Evolutionary conservation across 2,888 invertebrate genomes (phyloP).

Genomic region (Eristalis intricaria): DNA sequence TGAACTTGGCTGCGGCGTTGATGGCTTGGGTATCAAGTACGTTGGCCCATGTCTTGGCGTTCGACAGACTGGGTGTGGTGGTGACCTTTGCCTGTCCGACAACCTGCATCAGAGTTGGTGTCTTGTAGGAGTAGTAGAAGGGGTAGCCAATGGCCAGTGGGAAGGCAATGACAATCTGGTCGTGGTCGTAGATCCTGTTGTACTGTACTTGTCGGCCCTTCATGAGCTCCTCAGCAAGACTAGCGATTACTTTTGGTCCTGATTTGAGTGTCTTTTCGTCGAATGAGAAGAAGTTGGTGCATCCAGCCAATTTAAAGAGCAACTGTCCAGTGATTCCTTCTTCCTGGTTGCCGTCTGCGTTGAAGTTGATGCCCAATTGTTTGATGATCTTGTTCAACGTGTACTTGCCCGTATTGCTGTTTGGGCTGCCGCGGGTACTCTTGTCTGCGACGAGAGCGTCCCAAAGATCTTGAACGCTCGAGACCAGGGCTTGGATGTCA

Average conservation of each 20-base stretch:
- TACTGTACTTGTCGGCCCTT: slow-evolving; percentile 83
- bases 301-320: slow-evolving; percentile 45
- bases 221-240: slow-evolving; percentile 20
- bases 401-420: background rate
- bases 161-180: slow-evolving; percentile 85
- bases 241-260: slow-evolving; percentile 69
- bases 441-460: slow-evolving; percentile 1
- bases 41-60: slow-evolving; percentile 61
- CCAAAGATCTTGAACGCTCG: slow-evolving; percentile 43
- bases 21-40: slow-evolving; percentile 75
- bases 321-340: slow-evolving; percentile 37
- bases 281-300: slow-evolving; percentile 47
- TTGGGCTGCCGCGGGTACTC: background rate
- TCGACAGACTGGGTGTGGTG: slow-evolving; percentile 72
- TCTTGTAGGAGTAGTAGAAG: slow-evolving; percentile 85
- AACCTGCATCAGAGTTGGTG: slow-evolving; percentile 83
- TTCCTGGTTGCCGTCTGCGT: background rate
- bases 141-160: slow-evolving; percentile 88
- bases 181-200: slow-evolving; percentile 84
- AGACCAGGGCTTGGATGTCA: slow-evolving; percentile 51
- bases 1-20: slow-evolving; percentile 82
- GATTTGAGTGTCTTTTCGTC: slow-evolving; percentile 41
- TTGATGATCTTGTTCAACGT: slow-evolving; percentile 40
- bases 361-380: slow-evolving; percentile 31
- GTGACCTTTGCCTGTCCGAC: slow-evolving; percentile 82